Conservation (phyloP, 2,113 vertebrate genomes). For the Ceratotherium simum region DNA sequence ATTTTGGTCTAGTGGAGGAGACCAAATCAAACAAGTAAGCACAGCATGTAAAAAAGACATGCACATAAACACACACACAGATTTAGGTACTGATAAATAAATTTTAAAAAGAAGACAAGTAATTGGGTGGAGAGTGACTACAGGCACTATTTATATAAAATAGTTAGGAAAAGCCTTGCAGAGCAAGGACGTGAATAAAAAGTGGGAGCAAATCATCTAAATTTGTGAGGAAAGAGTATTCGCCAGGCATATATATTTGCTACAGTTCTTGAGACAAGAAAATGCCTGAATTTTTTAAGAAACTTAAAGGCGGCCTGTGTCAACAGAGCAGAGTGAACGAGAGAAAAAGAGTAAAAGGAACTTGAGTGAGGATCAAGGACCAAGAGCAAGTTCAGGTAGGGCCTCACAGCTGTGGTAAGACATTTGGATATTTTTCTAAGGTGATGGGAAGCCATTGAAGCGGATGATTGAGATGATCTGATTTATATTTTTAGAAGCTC, state of each 20-base stretch:
- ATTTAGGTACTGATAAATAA: not conserved
- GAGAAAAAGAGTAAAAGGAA: not conserved
- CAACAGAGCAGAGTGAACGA: not conserved
- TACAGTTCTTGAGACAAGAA: conserved; percentile 4
- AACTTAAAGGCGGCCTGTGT: not conserved
- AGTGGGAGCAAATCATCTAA: not conserved
- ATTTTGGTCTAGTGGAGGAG: not conserved
- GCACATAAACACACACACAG: not conserved
- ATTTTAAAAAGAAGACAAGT: not conserved
- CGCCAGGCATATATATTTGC: not conserved
- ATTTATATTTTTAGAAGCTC: not conserved
- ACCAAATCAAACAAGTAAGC: not conserved
- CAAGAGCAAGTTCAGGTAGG: not conserved
- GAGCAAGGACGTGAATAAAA: not conserved
- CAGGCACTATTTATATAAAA: not conserved
- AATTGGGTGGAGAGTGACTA: not conserved
- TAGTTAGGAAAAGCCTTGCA: not conserved
- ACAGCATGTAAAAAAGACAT: not conserved
- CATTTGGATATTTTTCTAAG: not conserved
- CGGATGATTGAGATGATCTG: not conserved
- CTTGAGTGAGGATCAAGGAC: not conserved
- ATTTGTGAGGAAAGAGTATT: not conserved
- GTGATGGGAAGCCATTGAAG: not conserved
- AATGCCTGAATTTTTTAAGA: not conserved
- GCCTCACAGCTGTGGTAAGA: not conserved